Percentiles rank a stretch among this genome's conserved stretches.
Evolutionary conservation across 2,113 vertebrate genomes (phyloP).

Genomic region (Gnathonemus echidnorhynchus): DNA sequence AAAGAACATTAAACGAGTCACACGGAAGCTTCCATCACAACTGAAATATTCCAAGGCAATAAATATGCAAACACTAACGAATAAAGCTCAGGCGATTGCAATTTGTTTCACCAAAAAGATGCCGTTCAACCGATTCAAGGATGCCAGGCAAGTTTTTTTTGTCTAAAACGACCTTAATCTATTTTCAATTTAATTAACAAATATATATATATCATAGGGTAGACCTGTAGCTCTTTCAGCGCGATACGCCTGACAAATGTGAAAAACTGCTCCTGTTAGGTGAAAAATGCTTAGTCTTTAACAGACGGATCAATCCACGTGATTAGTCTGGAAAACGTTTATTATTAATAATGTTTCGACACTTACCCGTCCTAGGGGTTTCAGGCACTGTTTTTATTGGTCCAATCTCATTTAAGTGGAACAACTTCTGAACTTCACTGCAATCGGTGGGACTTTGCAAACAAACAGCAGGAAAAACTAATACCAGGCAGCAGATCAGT

Average conservation of each 20-base stretch:
- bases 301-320: not conserved
- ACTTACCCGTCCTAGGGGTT: conserved; percentile 49
- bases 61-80: not conserved
- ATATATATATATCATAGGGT: not conserved
- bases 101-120: not conserved
- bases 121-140: not conserved
- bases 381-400: conserved; percentile 39
- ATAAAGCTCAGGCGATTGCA: not conserved
- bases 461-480: not conserved
- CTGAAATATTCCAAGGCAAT: not conserved
- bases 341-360: not conserved
- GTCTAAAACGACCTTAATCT: not conserved
- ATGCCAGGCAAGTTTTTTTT: not conserved
- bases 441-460: conserved; percentile 41
- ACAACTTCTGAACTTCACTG: conserved; percentile 57
- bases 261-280: not conserved
- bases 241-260: not conserved
- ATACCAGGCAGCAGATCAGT: conserved; percentile 11
- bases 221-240: not conserved
- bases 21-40: not conserved
- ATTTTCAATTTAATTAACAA: not conserved
- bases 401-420: conserved; percentile 48
- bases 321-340: not conserved
- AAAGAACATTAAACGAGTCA: too few relatives aligned
- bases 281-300: not conserved